Percentiles rank a stretch among this genome's conserved stretches.
Evolutionary conservation across 2,888 invertebrate genomes (phyloP).

Genomic region (Platycheirus rosarum): DNA sequence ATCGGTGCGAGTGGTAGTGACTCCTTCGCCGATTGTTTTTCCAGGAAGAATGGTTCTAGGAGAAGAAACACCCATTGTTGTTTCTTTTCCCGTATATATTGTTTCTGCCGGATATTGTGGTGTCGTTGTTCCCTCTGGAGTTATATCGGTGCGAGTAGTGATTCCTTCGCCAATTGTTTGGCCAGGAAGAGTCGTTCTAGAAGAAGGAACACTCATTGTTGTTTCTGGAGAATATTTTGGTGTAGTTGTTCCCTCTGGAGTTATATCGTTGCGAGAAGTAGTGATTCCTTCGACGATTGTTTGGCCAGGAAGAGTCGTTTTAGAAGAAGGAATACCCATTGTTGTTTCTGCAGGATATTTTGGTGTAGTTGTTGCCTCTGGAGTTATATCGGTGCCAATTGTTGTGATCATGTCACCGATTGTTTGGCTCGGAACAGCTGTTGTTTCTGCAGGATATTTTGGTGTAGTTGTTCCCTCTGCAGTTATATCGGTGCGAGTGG

Average conservation of each 20-base stretch:
- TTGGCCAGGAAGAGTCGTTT: too few species aligned
- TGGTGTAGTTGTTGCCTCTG: neutral
- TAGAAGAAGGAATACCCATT: too few species aligned
- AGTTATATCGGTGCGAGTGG: too few species aligned
- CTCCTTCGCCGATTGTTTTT: too few species aligned
- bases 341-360: neutral
- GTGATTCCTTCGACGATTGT: too few species aligned
- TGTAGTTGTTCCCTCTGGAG: too few species aligned
- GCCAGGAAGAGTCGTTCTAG: neutral
- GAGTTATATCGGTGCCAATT: too few species aligned
- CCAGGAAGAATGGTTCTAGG: neutral
- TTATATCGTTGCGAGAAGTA: neutral
- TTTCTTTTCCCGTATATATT: neutral
- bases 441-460: too few species aligned
- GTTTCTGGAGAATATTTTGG: too few species aligned
- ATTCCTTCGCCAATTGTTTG: neutral
- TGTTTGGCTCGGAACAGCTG: neutral
- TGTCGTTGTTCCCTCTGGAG: neutral
- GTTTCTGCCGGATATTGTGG: neutral
- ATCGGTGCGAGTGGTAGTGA: too few species aligned
- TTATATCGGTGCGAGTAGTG: too few species aligned
- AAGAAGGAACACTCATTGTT: neutral
- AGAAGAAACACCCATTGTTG: neutral
- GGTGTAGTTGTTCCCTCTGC: neutral
- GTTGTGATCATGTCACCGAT: neutral